Evolutionary conservation across 2,113 vertebrate species (phyloP).

Genomic region (Protobothrops mucrosquamatus): DNA sequence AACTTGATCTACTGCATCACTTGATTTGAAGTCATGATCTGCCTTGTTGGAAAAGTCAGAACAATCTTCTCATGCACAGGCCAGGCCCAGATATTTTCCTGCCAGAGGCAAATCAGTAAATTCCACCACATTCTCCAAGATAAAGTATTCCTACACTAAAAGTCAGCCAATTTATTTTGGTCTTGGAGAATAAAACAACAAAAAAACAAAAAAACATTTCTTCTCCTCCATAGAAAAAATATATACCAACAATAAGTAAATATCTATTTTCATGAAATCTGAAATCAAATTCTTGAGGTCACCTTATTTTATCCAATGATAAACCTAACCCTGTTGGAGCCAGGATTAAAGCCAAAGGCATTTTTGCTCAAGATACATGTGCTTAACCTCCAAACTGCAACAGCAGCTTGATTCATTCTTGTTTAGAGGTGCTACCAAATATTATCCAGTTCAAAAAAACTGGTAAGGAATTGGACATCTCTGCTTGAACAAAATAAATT

Average conservation of each 20-base stretch:
- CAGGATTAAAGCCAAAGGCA: neutral
- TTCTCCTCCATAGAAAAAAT: neutral
- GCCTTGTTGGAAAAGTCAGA: neutral
- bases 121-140: neutral
- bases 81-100: neutral
- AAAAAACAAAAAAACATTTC: neutral
- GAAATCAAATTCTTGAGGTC: neutral
- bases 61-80: neutral
- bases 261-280: neutral
- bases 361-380: neutral
- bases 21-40: neutral
- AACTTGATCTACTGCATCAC: neutral
- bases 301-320: neutral
- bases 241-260: neutral
- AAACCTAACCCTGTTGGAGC: neutral
- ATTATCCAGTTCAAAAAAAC: neutral
- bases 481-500: neutral
- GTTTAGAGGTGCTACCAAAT: neutral
- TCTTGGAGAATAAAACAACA: neutral
- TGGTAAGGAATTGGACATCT: neutral
- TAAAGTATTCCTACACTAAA: neutral
- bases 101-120: neutral
- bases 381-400: neutral
- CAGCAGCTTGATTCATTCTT: neutral
- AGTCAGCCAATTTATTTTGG: neutral